Evolutionary conservation across 2,888 invertebrate genomes (phyloP), one percentile per base, ranked within the genome.

Genomic region (Ophion obscuratus): DNA sequence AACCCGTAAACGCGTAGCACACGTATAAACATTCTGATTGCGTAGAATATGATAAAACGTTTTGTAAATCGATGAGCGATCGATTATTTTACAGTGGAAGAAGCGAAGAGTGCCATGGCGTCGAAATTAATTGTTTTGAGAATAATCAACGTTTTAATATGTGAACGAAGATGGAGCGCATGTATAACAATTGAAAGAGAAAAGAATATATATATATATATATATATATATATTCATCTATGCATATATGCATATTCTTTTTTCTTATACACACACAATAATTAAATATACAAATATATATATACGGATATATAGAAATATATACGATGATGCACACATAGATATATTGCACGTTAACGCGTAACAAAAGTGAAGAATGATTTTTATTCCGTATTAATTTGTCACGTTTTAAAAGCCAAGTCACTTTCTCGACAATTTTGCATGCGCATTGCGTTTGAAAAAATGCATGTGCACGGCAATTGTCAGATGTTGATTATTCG

Each of bases 391-490:
- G 85, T 82, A 86, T 86, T 88, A 85, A 81, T 74, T 85, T 71
- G 68, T 88, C 87, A 87, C 79, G 86, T 68, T 88, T 87, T 88
- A 84, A 88, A 88, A 88, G 83, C 71, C 68, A 84, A 67, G 84
- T 77, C 80, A 83, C 86, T 87, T 87, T 87, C 81, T 36, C 66
- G 9, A 61, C 61, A 10, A 61, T 81, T 64, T 66, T 75, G 40
- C 64, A 64, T 59, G 24, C 44, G 24, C 40, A 64, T 61, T 59
- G 68, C 31, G 31, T 31, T 31, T 31, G 62, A 17, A 57, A 24
- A 70, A 66, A 66, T 31, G 36, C 36, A 59, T 61, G 59, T 67
- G 64, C 40, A 24, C 74, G n/a, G 84, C 74, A 76, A 82, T 87
- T 85, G 71, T 82, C 75, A 78, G 85, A 85, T 74, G 77, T 82